These are phyloP conservation scores for Leucopternis melanops DNA, from an alignment of 2,113 vertebrate genomes.

Conservation along the genomic window DNA sequence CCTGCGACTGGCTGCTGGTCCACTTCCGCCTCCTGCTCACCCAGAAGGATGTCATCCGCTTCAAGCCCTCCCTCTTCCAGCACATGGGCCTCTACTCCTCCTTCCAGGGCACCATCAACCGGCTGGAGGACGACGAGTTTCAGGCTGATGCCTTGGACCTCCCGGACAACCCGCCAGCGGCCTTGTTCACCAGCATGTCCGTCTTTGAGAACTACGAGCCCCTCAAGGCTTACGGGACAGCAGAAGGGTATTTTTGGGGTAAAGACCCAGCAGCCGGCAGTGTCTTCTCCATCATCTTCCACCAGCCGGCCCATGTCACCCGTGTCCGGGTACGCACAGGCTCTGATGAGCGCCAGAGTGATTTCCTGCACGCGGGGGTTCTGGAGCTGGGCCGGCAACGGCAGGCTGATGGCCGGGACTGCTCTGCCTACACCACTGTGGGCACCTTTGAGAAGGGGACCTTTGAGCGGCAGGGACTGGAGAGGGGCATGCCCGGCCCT, in stretches of 20 bases:
- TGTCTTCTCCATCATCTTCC: conserved; percentile 70
- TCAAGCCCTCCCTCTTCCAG: conserved; percentile 83
- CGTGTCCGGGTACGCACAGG: conserved; percentile 74
- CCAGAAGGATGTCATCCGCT: conserved; percentile 73
- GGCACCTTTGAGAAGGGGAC: conserved; percentile 72
- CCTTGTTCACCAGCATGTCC: conserved; percentile 70
- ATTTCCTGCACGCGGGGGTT: conserved; percentile 60
- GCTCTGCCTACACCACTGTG: conserved; percentile 60
- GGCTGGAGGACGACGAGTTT: conserved; percentile 74
- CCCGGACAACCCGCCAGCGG: conserved; percentile 72
- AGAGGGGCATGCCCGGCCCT: not conserved
- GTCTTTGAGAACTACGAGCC: conserved; percentile 44
- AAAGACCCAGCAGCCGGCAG: conserved; percentile 67
- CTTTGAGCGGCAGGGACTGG: conserved; percentile 62
- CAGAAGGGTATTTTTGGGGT: conserved; percentile 72
- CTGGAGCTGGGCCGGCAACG: conserved; percentile 71
- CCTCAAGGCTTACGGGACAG: conserved; percentile 69
- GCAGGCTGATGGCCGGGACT: not conserved
- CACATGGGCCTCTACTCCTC: conserved; percentile 76
- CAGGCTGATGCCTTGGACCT: conserved; percentile 19
- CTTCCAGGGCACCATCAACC: conserved; percentile 70
- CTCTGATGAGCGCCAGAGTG: not conserved
- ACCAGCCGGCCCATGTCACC: conserved; percentile 40
- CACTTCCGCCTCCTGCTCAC: conserved; percentile 78
- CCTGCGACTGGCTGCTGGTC: conserved; percentile 80